Conservation (phyloP, 2,888 invertebrate species). For the Amphipyra berbera region DNA sequence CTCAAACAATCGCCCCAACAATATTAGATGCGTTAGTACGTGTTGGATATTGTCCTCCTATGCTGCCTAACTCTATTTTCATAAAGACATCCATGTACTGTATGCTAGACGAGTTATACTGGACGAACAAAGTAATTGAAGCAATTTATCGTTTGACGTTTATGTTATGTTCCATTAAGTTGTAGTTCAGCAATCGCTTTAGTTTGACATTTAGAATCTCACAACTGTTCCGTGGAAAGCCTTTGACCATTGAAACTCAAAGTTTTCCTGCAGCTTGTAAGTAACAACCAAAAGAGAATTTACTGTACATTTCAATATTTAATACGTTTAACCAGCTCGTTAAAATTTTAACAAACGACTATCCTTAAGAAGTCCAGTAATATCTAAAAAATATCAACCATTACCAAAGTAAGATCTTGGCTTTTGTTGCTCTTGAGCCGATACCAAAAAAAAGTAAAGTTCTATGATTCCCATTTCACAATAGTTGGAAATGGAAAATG, state of each 20-base stretch:
- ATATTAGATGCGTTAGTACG: slow-evolving; percentile 53
- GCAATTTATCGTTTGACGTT: background rate
- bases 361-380: background rate
- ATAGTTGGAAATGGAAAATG: background rate
- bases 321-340: background rate
- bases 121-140: too few relatives aligned
- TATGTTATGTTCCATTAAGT: background rate
- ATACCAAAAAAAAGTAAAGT: too few relatives aligned
- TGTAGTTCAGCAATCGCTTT: background rate
- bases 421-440: background rate
- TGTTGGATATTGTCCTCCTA: slow-evolving; percentile 47
- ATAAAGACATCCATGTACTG: slow-evolving; percentile 15
- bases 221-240: too few relatives aligned
- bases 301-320: background rate
- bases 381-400: background rate
- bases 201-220: background rate
- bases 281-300: background rate
- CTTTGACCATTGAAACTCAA: too few relatives aligned
- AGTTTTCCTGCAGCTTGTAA: too few relatives aligned
- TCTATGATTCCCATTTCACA: background rate
- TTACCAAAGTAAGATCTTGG: background rate
- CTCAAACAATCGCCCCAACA: slow-evolving; percentile 66
- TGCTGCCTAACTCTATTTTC: slow-evolving; percentile 25
- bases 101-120: background rate
- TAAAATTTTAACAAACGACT: background rate